Percentiles rank a stretch among this genome's conserved stretches.
phyloP scores from a whole-genome alignment of 2,113 vertebrate genomes.

The Nothobranchius kuhntae region DNA sequence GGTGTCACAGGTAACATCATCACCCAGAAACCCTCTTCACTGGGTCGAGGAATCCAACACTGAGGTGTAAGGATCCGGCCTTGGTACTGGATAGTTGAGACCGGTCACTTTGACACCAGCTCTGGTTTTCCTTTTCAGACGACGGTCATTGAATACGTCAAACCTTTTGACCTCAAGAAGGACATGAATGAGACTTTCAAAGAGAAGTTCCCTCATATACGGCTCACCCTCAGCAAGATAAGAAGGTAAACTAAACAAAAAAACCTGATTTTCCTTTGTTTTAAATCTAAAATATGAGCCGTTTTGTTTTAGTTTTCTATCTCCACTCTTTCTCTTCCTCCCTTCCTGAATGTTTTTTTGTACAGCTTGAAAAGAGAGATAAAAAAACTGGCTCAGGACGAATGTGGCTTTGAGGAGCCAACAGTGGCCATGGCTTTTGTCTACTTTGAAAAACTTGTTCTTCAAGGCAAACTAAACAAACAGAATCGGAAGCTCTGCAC shows the following conservation, averaged over 20 bases:
- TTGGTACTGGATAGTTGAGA: conserved; percentile 12
- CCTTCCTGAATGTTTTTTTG: neutral
- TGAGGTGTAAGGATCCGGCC: conserved; percentile 27
- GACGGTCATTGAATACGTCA: conserved; percentile 97
- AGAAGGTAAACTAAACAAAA: conserved; percentile 82
- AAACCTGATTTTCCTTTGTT: rapidly evolving
- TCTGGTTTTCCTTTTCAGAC: conserved; percentile 82
- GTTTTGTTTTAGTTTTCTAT: neutral
- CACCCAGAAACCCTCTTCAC: conserved; percentile 1
- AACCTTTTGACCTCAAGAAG: conserved; percentile 98
- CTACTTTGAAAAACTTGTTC: conserved; percentile 98
- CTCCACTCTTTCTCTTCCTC: neutral
- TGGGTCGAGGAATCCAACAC: conserved; percentile 48
- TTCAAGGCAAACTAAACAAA: conserved; percentile 97
- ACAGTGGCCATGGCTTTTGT: conserved; percentile 98
- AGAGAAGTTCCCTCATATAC: conserved; percentile 98
- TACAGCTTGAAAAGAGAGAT: conserved; percentile 95
- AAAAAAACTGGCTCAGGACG: conserved; percentile 93
- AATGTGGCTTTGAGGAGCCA: conserved; percentile 93
- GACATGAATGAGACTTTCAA: conserved; percentile 99
- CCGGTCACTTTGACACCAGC: conserved; percentile 21
- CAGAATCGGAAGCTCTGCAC: conserved; percentile 98
- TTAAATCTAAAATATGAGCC: neutral
- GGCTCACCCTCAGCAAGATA: conserved; percentile 97
- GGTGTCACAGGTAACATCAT: conserved; percentile 10